phyloP scores from a whole-genome alignment of 2,888 invertebrate species.

The Flabesymbios commensalis region DNA sequence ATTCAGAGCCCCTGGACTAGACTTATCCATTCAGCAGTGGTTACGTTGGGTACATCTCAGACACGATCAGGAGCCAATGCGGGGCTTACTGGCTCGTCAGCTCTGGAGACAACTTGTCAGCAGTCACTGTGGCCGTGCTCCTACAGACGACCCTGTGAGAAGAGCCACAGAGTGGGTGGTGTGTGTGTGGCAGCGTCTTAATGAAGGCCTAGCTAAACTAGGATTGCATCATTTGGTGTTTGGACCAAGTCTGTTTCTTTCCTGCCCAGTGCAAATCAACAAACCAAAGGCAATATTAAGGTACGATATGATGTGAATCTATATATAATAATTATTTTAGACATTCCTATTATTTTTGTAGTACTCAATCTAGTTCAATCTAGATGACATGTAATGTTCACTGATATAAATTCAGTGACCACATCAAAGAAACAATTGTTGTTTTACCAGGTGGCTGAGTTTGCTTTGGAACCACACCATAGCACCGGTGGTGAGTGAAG shows the following conservation, averaged over 20 bases:
- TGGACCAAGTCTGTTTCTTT: constrained; percentile 53
- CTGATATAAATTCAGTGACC: no score
- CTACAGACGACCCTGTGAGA: constrained; percentile 26
- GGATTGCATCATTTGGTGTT: constrained; percentile 53
- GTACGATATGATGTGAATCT: constrained; percentile 43
- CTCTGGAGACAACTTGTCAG: constrained; percentile 50
- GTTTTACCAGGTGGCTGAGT: constrained; percentile 48
- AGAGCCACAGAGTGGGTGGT: constrained; percentile 54
- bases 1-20: constrained; percentile 52
- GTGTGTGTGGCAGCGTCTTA: constrained; percentile 56
- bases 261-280: constrained; percentile 51
- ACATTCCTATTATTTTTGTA: no score
- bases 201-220: constrained; percentile 54
- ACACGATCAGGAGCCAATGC: constrained; percentile 54
- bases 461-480: constrained; percentile 54
- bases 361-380: no score
- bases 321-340: no score
- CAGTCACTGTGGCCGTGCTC: constrained; percentile 42
- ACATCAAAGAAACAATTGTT: no score
- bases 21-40: constrained; percentile 52
- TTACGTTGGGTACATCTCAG: constrained; percentile 59
- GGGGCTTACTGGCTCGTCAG: constrained; percentile 51
- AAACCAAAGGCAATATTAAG: constrained; percentile 44
- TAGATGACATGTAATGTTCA: no score
- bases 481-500: constrained; percentile 49